Conservation (phyloP, 2,888 invertebrate species). For the Odiellus spinosus region DNA sequence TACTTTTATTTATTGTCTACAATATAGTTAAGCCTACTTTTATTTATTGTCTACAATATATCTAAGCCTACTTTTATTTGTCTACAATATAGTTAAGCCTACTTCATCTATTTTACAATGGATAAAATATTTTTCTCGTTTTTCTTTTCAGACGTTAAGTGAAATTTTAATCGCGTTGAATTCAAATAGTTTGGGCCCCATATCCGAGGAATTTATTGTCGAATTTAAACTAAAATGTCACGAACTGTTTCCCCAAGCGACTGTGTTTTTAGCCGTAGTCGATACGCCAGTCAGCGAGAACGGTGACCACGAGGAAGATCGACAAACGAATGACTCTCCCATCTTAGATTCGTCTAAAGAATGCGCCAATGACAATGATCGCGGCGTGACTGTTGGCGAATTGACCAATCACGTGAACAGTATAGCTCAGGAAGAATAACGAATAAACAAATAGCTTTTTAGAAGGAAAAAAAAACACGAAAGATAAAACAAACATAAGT, state of each 20-base stretch:
- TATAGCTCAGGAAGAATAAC: constrained; percentile 15
- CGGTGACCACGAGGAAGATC: background rate
- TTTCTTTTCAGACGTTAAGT: constrained; percentile 49
- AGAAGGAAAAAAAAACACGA: constrained; percentile 1
- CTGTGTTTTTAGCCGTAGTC: constrained; percentile 40
- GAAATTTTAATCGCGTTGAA: constrained; percentile 59
- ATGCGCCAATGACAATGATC: no score
- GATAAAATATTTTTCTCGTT: no score
- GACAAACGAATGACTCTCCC: no score
- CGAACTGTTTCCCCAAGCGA: constrained; percentile 58
- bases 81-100: no score
- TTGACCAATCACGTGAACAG: constrained; percentile 18
- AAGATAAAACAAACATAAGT: no score
- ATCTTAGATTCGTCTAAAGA: no score
- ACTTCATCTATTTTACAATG: no score
- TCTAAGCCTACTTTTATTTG: no score
- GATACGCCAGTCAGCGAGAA: constrained; percentile 8
- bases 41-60: no score
- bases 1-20: no score
- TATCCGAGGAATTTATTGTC: constrained; percentile 37
- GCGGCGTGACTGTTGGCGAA: background rate
- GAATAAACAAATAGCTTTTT: constrained; percentile 5
- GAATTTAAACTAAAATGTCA: constrained; percentile 56
- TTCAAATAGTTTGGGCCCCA: constrained; percentile 59
- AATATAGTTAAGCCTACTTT: no score